Base-by-base conservation (phyloP, 2,797 vertebrate genomes). In the Etheostoma nigrum region DNA sequence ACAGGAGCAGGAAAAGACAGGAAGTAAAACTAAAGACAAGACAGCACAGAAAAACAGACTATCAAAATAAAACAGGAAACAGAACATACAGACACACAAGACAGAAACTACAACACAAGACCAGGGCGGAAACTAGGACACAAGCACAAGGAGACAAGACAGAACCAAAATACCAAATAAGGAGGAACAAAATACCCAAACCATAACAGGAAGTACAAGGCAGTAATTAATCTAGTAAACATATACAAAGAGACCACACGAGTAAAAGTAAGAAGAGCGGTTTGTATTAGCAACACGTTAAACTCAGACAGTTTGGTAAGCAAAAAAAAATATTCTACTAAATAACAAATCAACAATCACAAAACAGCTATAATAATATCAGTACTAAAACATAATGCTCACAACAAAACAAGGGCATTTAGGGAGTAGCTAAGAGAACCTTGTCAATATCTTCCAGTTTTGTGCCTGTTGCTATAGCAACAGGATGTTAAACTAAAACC, bases 381-480 rank as follows among this genome's bases (percentile, higher is more conserved):
- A 10, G 36, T 10, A 11, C 9, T 36, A 36, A 40, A 40, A 40
- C 36, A 40, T 40, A 40, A 40, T 40, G 10, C 36, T 40, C 36
- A 2, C 30, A 30, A 30, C 30, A 30, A 30, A 40, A 40, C 10
- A 11, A 40, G 36, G 33, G 10, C 18, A 23, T 54, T 54, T 27
- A 10, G 14, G 18, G 36, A 11, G 5, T 62, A 13, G 14, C 63
- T 48, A 10, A 54, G 47, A 55, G 4, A 55, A 13, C 4, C 11
- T 14, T 45, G 15, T 55, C 8, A 42, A 40, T 55, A 55, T 48
- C 19, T 21, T 4, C 36, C 36, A 12, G 36, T 40, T 40, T 40
- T 40, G 36, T 40, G 36, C 36, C 36, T 12, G n/a, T 63, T 27
- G 18, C n/a, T n/a, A 67, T 53, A 19, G 36, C n/a, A 75, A 67